Evolutionary conservation across 2,888 invertebrate genomes (phyloP), one percentile per base, ranked within the genome.

Genomic region (Maniola hyperantus): DNA sequence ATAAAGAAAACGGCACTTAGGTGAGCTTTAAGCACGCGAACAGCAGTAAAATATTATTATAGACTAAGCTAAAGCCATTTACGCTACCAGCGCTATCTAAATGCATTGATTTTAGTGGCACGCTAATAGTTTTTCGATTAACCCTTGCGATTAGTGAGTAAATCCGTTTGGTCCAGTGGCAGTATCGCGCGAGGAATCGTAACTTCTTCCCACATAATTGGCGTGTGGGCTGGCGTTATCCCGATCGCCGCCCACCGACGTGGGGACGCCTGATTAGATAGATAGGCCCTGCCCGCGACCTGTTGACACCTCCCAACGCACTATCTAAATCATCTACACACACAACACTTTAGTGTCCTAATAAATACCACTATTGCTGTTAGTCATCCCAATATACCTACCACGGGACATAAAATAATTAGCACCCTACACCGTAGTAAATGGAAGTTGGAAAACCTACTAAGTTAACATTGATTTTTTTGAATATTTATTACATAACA

Each of bases 151-250:
- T 71, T 58, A 60, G 60, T 64, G 66, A 66, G 67, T 72, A 68
- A 63, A 67, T 70, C 65, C 79, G 86, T 86, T 87, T 87, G 84
- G 82, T 81, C 85, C 87, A 83, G 82, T 83, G 76, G 80, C 78
- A 78, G 79, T 90, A 89, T 91, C 90, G 80, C 76, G 79, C 80
- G 79, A 74, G 80, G 84, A 82, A 91, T 90, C 91, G 88, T 85
- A 86, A 89, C 87, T 87, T 91, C 91, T 91, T 89, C 90, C 89
- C 88, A 90, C 90, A 89, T 91, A 91, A 92, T 91, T 90, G 91
- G 91, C 88, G 85, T 86, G 90, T 90, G 89, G 91, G 91, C 80
- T 83, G 85, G 76, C 80, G 85, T 85, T 88, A 89, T 89, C 89
- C 88, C 83, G 87, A 88, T 89, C 85, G 83, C 85, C 89, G 88